These are phyloP conservation scores for Tangara arthus DNA, from an alignment of 2,797 vertebrate genomes.

Conservation along the genomic window DNA sequence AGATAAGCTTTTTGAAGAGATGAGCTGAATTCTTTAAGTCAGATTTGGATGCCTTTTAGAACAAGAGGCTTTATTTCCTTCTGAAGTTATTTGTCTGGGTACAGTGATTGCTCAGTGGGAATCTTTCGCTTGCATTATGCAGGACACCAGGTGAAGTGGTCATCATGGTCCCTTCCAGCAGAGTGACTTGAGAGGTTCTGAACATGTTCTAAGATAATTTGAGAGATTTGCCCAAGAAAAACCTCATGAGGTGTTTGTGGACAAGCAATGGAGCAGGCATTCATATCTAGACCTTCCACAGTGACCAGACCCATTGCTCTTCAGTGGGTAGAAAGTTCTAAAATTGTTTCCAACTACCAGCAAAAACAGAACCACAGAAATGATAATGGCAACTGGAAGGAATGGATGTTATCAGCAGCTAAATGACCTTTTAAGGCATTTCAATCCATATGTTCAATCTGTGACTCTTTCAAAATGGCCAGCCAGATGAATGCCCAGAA, in stretches of 20 bases:
- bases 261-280: background rate
- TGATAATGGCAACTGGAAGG: background rate
- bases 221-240: background rate
- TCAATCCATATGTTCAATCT: background rate
- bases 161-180: background rate
- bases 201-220: background rate
- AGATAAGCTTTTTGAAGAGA: background rate
- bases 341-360: background rate
- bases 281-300: background rate
- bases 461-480: background rate
- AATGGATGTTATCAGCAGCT: background rate
- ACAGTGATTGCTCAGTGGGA: background rate
- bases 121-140: background rate
- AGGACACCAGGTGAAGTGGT: background rate
- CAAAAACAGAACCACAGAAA: background rate
- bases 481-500: background rate
- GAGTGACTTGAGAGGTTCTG: background rate
- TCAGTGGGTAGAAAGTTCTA: background rate
- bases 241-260: background rate
- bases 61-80: background rate
- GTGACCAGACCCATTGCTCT: background rate
- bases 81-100: background rate
- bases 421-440: background rate
- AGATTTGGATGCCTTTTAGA: background rate
- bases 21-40: background rate